These are phyloP conservation scores for Hydraecia micacea DNA, from an alignment of 2,888 invertebrate species.

Conservation along the genomic window DNA sequence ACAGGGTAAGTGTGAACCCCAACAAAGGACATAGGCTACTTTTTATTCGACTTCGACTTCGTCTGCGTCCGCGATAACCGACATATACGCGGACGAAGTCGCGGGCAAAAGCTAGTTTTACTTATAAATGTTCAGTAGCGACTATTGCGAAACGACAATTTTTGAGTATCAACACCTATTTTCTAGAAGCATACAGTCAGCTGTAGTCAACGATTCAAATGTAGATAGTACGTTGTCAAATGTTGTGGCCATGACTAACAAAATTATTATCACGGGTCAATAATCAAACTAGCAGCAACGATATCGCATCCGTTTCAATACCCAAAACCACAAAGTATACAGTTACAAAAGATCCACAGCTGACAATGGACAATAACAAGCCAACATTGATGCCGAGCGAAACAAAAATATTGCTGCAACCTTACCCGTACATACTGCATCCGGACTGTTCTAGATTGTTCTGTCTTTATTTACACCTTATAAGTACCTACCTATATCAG, in stretches of 20 bases:
- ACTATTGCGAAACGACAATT: neutral
- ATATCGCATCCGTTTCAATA: slow-evolving; percentile 9
- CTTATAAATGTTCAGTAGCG: neutral
- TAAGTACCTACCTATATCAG: neutral
- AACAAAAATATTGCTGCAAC: slow-evolving; percentile 53
- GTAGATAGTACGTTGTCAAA: neutral
- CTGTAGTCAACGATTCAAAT: neutral
- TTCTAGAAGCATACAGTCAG: neutral
- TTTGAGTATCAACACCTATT: neutral
- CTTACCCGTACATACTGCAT: slow-evolving; percentile 11
- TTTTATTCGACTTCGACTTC: no score
- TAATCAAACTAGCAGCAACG: slow-evolving; percentile 2
- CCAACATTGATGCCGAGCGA: slow-evolving; percentile 20
- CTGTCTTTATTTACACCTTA: slow-evolving; percentile 8
- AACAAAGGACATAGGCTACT: no score
- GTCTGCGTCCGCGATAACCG: no score
- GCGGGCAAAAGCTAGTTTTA: no score
- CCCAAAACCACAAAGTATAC: slow-evolving; percentile 35
- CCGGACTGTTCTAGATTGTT: slow-evolving; percentile 39
- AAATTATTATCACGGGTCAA: slow-evolving; percentile 13
- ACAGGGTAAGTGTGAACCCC: no score
- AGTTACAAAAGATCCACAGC: slow-evolving; percentile 33
- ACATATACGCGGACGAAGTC: no score
- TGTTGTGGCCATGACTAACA: neutral
- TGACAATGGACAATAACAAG: slow-evolving; percentile 52